These are phyloP conservation scores for Pandemis heparana DNA, from an alignment of 2,888 invertebrate genomes.

Conservation along the genomic window DNA sequence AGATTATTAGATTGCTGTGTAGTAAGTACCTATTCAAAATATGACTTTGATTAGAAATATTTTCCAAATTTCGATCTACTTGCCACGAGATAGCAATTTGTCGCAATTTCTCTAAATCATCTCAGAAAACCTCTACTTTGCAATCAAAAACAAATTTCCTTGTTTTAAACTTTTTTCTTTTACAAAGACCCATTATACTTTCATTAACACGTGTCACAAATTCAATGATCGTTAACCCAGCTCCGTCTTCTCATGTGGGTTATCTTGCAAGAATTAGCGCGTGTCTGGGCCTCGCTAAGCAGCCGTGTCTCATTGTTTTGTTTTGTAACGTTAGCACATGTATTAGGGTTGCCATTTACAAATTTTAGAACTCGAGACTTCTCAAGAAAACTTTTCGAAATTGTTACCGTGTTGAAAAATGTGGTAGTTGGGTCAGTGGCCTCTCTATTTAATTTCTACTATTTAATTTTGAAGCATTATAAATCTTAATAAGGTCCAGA, in stretches of 20 bases:
- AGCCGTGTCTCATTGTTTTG: slow-evolving; percentile 61
- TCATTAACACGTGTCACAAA: slow-evolving; percentile 19
- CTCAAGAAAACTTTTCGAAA: too few relatives aligned
- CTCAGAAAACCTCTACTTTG: background rate
- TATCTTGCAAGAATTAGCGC: slow-evolving; percentile 73
- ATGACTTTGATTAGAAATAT: too few relatives aligned
- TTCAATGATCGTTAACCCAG: slow-evolving; percentile 14
- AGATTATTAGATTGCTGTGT: too few relatives aligned
- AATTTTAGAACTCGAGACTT: background rate
- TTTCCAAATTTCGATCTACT: background rate
- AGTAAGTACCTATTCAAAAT: too few relatives aligned
- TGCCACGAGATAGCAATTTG: background rate
- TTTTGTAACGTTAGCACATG: slow-evolving; percentile 35
- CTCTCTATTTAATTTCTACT: too few relatives aligned
- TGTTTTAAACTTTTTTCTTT: background rate
- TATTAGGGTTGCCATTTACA: background rate
- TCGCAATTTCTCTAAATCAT: background rate
- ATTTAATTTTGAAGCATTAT: too few relatives aligned
- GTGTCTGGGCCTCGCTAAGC: slow-evolving; percentile 65
- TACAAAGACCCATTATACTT: slow-evolving; percentile 1
- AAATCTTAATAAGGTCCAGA: too few relatives aligned
- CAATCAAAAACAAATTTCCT: background rate
- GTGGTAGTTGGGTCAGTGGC: too few relatives aligned
- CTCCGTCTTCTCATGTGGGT: slow-evolving; percentile 53
- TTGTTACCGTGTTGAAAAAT: too few relatives aligned